Conservation (phyloP, 2,888 invertebrate species). For the Synanthedon myopaeformis region DNA sequence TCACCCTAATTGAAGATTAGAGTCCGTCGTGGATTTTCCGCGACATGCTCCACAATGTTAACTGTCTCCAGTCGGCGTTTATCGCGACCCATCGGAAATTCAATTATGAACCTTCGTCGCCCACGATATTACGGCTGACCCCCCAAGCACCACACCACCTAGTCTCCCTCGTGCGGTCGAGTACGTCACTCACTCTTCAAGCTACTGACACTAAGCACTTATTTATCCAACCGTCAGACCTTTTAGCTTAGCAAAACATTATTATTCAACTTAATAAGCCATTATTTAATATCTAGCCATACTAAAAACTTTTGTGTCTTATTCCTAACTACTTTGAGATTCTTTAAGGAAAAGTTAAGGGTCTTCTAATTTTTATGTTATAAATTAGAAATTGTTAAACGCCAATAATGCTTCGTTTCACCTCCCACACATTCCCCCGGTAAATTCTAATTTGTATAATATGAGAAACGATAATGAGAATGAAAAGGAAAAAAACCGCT, state of each 20-base stretch:
- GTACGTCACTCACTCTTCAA: constrained; percentile 18
- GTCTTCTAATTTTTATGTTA: no score
- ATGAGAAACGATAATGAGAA: no score
- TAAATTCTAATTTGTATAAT: no score
- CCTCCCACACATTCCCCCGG: no score
- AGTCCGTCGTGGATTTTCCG: constrained; percentile 27
- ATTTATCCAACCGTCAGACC: neutral
- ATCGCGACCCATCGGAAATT: constrained; percentile 43
- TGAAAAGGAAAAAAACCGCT: no score
- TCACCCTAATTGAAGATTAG: constrained; percentile 38
- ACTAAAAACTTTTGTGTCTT: no score
- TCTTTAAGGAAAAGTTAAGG: no score
- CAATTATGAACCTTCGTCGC: constrained; percentile 41
- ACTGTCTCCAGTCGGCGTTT: constrained; percentile 35
- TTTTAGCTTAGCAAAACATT: constrained; percentile 6
- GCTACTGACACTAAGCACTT: constrained; percentile 3
- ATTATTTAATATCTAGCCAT: neutral
- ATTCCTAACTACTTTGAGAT: no score
- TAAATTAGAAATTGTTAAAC: no score
- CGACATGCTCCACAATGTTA: constrained; percentile 31
- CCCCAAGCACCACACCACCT: constrained; percentile 2
- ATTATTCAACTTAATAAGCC: constrained; percentile 11
- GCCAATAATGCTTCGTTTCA: no score
- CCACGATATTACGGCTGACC: constrained; percentile 10
- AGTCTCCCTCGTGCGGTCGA: constrained; percentile 12